A percentile compares a stretch with the other conserved stretches of the same genome.
Conservation (phyloP, 2,113 vertebrate species). For the Seriola aureovittata region DNA sequence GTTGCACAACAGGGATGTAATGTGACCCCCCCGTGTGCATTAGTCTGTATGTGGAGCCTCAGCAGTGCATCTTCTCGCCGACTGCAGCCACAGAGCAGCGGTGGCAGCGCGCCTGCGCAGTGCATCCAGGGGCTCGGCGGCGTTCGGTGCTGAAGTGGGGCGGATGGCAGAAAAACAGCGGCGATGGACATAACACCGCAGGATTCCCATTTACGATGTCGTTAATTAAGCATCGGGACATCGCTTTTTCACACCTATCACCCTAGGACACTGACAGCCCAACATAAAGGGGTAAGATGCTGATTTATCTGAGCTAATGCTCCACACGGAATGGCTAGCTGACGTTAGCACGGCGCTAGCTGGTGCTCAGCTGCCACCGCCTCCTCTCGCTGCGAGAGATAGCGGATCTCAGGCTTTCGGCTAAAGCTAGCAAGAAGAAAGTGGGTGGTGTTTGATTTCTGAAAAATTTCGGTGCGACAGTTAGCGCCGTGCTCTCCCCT, state of each 20-base stretch:
- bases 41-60: conserved; percentile 14
- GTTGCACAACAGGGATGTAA: background rate
- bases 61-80: conserved; percentile 60
- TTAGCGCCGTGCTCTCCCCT: background rate
- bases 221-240: conserved; percentile 61
- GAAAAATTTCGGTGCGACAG: conserved; percentile 38
- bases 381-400: conserved; percentile 65
- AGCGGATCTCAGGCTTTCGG: conserved; percentile 60
- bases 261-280: conserved; percentile 76
- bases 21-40: conserved; percentile 4
- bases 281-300: conserved; percentile 80
- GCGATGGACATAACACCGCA: conserved; percentile 84
- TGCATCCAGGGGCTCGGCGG: conserved; percentile 87
- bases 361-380: conserved; percentile 60
- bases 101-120: conserved; percentile 84
- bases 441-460: conserved; percentile 68
- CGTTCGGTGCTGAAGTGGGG: conserved; percentile 90
- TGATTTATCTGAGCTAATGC: conserved; percentile 68
- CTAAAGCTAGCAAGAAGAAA: conserved; percentile 69
- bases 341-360: conserved; percentile 75
- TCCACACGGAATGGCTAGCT: conserved; percentile 77
- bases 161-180: conserved; percentile 86
- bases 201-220: conserved; percentile 74
- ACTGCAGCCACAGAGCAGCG: conserved; percentile 73
- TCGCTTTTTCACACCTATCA: conserved; percentile 57